These are phyloP conservation scores for Lithosia quadra DNA, from an alignment of 2,888 invertebrate species.

Conservation along the genomic window DNA sequence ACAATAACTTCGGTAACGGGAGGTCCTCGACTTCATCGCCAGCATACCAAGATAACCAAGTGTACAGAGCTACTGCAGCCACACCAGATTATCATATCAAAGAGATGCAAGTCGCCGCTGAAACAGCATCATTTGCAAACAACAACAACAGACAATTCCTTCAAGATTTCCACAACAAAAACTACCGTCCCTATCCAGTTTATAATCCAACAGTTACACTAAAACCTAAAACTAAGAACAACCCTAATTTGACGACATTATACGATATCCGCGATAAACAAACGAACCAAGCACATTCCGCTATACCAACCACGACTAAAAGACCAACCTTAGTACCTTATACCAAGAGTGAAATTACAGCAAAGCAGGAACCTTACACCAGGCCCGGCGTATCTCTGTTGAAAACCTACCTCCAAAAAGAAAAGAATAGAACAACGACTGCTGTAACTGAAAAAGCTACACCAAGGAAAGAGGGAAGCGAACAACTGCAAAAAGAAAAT, in stretches of 20 bases:
- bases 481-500: constrained; percentile 51
- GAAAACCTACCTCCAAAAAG: constrained; percentile 75
- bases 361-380: constrained; percentile 78
- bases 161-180: constrained; percentile 77
- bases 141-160: constrained; percentile 80
- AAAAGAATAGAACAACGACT: constrained; percentile 72
- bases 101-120: constrained; percentile 91
- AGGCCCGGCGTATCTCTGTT: constrained; percentile 80
- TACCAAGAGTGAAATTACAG: constrained; percentile 68
- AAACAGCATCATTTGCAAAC: constrained; percentile 91
- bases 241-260: constrained; percentile 78
- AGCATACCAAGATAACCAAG: constrained; percentile 71
- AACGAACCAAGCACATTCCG: constrained; percentile 44
- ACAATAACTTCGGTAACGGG: constrained; percentile 71
- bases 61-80: constrained; percentile 67
- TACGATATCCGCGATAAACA: constrained; percentile 77
- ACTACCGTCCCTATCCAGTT: constrained; percentile 78
- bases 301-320: constrained; percentile 73
- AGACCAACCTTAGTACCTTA: constrained; percentile 79
- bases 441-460: constrained; percentile 64
- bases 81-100: constrained; percentile 76
- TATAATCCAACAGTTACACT: constrained; percentile 72
- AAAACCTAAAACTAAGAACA: constrained; percentile 69
- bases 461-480: constrained; percentile 54
- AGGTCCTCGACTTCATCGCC: constrained; percentile 61